Percentiles rank a stretch among this genome's conserved stretches.
These are phyloP conservation scores for Zophobas morio DNA, from an alignment of 1,140 invertebrate species.

Conservation along the genomic window DNA sequence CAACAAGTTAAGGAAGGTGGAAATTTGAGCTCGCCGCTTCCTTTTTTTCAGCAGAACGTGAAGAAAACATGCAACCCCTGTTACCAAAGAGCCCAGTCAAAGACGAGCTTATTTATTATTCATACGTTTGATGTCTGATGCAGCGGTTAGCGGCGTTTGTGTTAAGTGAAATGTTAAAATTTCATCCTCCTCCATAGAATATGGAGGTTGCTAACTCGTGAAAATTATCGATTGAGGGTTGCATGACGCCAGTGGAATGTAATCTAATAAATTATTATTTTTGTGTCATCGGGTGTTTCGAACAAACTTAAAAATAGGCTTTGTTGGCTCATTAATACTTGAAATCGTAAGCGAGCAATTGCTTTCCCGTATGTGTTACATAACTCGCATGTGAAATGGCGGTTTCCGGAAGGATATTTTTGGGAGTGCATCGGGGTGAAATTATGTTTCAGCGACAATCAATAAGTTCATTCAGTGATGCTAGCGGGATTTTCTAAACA, in stretches of 20 bases:
- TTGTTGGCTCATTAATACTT: slow-evolving; percentile 23
- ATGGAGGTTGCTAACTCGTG: background rate
- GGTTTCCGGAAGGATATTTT: background rate
- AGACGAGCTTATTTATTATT: background rate
- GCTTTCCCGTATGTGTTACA: background rate
- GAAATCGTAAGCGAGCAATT: slow-evolving; percentile 11
- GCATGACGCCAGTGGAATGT: background rate
- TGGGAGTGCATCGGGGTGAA: background rate
- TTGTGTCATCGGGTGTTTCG: slow-evolving; percentile 21
- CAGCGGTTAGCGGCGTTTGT: background rate
- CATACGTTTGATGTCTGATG: slow-evolving; percentile 7
- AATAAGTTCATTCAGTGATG: slow-evolving; percentile 30
- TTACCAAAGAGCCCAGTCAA: background rate
- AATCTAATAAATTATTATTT: slow-evolving; percentile 15
- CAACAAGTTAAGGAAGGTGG: no score
- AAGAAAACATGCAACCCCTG: no score
- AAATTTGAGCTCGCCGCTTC: no score
- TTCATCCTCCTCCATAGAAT: slow-evolving; percentile 6
- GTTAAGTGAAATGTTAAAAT: background rate
- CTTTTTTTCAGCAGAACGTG: no score
- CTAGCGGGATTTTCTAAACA: slow-evolving; percentile 26
- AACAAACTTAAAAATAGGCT: slow-evolving; percentile 29
- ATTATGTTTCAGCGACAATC: background rate
- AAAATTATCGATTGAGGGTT: slow-evolving; percentile 25
- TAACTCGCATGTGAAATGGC: background rate